Conservation (phyloP, 2,888 invertebrate species). For the Entomobrya proxima region DNA sequence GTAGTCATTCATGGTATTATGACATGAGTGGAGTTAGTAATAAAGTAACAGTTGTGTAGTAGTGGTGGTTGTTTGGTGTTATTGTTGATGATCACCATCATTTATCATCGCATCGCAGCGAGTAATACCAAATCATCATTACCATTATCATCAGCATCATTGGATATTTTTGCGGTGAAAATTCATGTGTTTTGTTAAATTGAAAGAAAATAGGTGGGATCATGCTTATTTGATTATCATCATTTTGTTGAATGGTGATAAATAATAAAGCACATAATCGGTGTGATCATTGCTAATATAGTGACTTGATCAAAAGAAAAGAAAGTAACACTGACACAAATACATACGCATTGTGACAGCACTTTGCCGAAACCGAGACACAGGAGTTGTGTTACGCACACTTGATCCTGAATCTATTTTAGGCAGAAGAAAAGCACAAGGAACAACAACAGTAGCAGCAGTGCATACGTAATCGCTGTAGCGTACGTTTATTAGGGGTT, state of each 20-base stretch:
- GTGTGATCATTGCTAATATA: not conserved
- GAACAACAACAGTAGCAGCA: not conserved
- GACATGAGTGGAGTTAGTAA: slow-evolving; percentile 54
- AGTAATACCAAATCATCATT: slow-evolving; percentile 20
- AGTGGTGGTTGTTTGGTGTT: slow-evolving; percentile 42
- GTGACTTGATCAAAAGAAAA: not conserved
- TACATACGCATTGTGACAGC: not conserved
- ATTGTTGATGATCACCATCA: slow-evolving; percentile 30
- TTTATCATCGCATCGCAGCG: not conserved
- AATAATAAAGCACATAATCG: too few relatives aligned
- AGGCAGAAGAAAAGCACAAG: not conserved
- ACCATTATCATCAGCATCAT: not conserved
- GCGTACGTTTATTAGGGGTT: slow-evolving; percentile 35
- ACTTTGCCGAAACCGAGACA: not conserved
- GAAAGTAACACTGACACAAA: slow-evolving; percentile 1
- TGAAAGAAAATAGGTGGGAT: slow-evolving; percentile 4
- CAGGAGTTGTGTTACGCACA: not conserved
- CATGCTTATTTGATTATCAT: slow-evolving; percentile 7
- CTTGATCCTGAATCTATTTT: not conserved
- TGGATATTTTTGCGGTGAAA: slow-evolving; percentile 22
- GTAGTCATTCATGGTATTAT: slow-evolving; percentile 52
- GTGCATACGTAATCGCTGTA: slow-evolving; percentile 9
- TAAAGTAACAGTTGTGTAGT: slow-evolving; percentile 52
- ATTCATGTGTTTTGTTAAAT: slow-evolving; percentile 28
- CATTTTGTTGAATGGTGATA: not conserved